These are phyloP conservation scores for Tinea trinotella DNA, from an alignment of 2,888 invertebrate genomes.

Conservation along the genomic window DNA sequence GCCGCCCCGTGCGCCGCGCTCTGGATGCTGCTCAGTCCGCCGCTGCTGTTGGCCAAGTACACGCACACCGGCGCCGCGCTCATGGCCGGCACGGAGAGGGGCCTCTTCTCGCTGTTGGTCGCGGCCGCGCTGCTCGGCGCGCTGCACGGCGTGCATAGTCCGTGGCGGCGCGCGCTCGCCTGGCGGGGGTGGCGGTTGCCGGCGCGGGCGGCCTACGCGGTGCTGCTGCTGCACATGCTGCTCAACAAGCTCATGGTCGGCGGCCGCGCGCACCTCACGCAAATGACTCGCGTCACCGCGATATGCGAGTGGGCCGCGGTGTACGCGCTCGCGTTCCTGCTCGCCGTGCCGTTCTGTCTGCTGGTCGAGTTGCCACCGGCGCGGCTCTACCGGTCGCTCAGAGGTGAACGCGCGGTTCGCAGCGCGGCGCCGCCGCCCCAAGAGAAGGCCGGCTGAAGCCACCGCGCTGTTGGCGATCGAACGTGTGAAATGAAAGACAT, in stretches of 20 bases:
- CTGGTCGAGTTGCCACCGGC: constrained; percentile 53
- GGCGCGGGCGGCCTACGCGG: constrained; percentile 61
- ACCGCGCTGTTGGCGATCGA: too few species aligned
- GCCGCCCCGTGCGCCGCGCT: constrained; percentile 27
- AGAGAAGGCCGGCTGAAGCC: too few species aligned
- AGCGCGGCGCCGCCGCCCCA: background rate
- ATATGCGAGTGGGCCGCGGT: constrained; percentile 48
- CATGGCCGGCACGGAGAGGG: constrained; percentile 50
- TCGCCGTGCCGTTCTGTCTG: constrained; percentile 54
- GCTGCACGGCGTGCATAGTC: constrained; percentile 45
- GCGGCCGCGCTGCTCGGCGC: constrained; percentile 46
- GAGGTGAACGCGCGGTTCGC: too few species aligned
- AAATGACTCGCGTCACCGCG: constrained; percentile 38
- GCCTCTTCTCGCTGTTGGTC: constrained; percentile 46
- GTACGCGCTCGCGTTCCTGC: constrained; percentile 45
- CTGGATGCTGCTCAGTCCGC: constrained; percentile 44
- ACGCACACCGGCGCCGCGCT: constrained; percentile 37
- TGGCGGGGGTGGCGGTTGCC: constrained; percentile 43
- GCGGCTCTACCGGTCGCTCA: constrained; percentile 43
- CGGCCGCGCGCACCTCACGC: constrained; percentile 35
- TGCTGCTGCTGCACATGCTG: constrained; percentile 58
- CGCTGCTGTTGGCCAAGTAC: constrained; percentile 37
- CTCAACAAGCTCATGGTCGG: constrained; percentile 55
- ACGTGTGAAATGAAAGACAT: too few species aligned
- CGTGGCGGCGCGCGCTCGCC: constrained; percentile 37